Evolutionary conservation across 2,888 invertebrate species (phyloP).

Genomic region (Hylaea fasciaria): DNA sequence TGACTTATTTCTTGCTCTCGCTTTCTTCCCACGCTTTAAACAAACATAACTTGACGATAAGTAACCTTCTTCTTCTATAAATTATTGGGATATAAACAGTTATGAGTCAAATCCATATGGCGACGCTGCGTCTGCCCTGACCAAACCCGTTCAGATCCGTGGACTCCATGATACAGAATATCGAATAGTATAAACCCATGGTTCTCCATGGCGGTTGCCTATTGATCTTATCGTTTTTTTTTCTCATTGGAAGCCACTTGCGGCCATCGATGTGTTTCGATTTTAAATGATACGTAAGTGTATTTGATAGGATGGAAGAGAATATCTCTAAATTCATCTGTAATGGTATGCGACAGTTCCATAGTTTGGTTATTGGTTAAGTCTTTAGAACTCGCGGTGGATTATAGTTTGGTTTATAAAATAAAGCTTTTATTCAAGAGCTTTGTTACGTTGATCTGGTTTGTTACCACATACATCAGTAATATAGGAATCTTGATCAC

Average conservation of each 20-base stretch:
- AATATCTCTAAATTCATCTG: neutral
- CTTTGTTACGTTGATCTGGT: too few relatives aligned
- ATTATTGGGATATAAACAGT: conserved; percentile 22
- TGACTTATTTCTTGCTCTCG: too few relatives aligned
- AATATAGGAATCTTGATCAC: too few relatives aligned
- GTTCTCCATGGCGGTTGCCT: conserved; percentile 27
- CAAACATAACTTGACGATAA: conserved; percentile 8
- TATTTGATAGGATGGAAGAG: neutral
- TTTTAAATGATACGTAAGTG: conserved; percentile 19
- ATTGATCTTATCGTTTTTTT: conserved; percentile 30
- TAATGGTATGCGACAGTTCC: too few relatives aligned
- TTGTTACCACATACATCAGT: too few relatives aligned
- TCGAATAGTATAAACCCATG: neutral
- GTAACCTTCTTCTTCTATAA: conserved; percentile 12
- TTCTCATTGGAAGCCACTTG: conserved; percentile 14
- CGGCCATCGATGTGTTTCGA: conserved; percentile 23
- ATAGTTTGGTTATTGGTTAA: too few relatives aligned
- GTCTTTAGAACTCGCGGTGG: too few relatives aligned
- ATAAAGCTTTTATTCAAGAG: too few relatives aligned
- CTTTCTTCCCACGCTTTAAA: too few relatives aligned
- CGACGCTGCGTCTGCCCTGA: conserved; percentile 35
- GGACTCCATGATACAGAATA: neutral
- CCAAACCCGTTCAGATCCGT: conserved; percentile 20
- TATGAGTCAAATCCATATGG: conserved; percentile 24
- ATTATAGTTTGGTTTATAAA: too few relatives aligned